phyloP scores from a whole-genome alignment of 2,113 vertebrate genomes.

The Etheostoma spectabile region DNA sequence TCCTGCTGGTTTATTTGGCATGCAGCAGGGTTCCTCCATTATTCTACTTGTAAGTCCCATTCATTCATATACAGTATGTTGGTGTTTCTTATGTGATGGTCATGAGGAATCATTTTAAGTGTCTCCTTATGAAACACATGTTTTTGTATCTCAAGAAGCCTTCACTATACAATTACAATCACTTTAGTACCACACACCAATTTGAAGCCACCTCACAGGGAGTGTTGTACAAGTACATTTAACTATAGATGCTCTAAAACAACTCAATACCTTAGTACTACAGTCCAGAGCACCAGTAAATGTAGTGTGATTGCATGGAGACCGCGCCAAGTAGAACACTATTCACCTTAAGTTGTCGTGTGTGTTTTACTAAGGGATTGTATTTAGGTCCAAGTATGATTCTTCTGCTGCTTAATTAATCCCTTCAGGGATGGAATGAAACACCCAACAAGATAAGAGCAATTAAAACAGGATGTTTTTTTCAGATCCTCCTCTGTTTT shows the following conservation, averaged over 20 bases:
- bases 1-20: background rate
- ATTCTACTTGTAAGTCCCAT: background rate
- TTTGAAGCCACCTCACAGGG: background rate
- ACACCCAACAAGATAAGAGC: slow-evolving; percentile 69
- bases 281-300: slow-evolving; percentile 21
- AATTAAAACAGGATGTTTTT: slow-evolving; percentile 71
- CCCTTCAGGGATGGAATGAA: slow-evolving; percentile 69
- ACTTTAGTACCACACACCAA: background rate
- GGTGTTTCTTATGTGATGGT: slow-evolving; percentile 11
- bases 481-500: slow-evolving; percentile 54
- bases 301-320: slow-evolving; percentile 9
- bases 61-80: background rate
- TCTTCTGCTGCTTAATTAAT: slow-evolving; percentile 71
- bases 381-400: slow-evolving; percentile 59
- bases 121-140: slow-evolving; percentile 19
- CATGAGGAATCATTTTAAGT: slow-evolving; percentile 3
- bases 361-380: slow-evolving; percentile 72
- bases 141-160: slow-evolving; percentile 17
- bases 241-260: slow-evolving; percentile 18
- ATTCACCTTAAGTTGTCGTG: slow-evolving; percentile 47
- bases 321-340: slow-evolving; percentile 23
- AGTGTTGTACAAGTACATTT: background rate
- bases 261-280: slow-evolving; percentile 19
- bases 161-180: slow-evolving; percentile 26
- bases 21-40: background rate